Evolutionary conservation across 1,140 invertebrate species (phyloP).

Genomic region (Hermetia illucens): DNA sequence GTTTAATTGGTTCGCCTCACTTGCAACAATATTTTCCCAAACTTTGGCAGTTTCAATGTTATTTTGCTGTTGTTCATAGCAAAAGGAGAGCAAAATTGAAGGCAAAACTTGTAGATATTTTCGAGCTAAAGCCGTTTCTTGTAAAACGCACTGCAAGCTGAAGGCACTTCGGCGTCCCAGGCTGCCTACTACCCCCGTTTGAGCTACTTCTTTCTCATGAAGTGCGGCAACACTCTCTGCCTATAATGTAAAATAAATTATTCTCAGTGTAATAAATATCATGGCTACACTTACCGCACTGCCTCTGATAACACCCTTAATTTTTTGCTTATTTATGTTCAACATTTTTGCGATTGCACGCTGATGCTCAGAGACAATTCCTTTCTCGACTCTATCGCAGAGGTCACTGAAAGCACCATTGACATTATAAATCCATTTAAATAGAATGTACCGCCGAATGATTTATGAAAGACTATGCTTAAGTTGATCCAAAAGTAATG

Average conservation of each 20-base stretch:
- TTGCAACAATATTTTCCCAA: conserved; percentile 3
- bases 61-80: not conserved
- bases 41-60: not conserved
- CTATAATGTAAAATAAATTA: conserved; percentile 21
- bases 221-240: conserved; percentile 46
- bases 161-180: conserved; percentile 54
- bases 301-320: conserved; percentile 50
- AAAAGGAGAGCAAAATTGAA: conserved; percentile 31
- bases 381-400: conserved; percentile 55
- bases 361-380: conserved; percentile 52
- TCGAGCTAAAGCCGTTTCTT: conserved; percentile 56
- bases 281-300: conserved; percentile 1
- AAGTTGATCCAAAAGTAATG: no score
- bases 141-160: conserved; percentile 52
- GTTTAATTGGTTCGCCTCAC: conserved; percentile 1
- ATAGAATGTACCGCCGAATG: no score
- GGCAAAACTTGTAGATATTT: conserved; percentile 49
- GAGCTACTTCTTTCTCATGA: conserved; percentile 50
- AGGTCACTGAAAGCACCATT: conserved; percentile 47
- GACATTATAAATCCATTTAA: no score
- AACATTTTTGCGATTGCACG: conserved; percentile 53
- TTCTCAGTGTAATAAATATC: not conserved
- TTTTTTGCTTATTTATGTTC: conserved; percentile 50
- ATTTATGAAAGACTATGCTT: no score
- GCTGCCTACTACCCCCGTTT: conserved; percentile 52